Percentiles rank a stretch among this genome's conserved stretches.
Conservation (phyloP, 2,888 invertebrate species). For the Cordilura impudica region DNA sequence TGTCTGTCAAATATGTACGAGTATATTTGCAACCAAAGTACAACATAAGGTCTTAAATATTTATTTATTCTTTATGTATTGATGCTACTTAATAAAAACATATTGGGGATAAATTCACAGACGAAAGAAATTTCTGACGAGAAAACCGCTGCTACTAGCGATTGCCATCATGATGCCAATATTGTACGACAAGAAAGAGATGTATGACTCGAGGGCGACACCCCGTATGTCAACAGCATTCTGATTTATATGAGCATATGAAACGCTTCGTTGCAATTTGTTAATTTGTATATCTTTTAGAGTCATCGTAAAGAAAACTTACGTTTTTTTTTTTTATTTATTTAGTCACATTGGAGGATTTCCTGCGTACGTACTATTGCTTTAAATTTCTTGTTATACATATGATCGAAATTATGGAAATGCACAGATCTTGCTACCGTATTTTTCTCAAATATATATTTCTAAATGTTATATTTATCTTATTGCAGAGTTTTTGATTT, state of each 20-base stretch:
- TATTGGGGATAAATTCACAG: conserved; percentile 56
- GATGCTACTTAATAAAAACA: conserved; percentile 11
- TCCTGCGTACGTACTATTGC: background rate
- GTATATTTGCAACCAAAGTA: background rate
- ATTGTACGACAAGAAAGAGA: conserved; percentile 43
- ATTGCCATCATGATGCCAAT: background rate
- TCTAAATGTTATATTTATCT: too few relatives aligned
- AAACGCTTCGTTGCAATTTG: conserved; percentile 76
- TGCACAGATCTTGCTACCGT: too few relatives aligned
- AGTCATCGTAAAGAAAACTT: background rate
- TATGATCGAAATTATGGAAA: background rate
- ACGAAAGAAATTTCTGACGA: conserved; percentile 51
- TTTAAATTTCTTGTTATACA: background rate
- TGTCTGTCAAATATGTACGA: conserved; percentile 50
- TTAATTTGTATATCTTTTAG: conserved; percentile 71
- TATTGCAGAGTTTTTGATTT: too few relatives aligned
- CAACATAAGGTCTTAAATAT: background rate
- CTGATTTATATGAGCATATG: conserved; percentile 77
- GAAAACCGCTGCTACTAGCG: conserved; percentile 37
- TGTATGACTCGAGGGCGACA: conserved; percentile 66
- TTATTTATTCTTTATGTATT: background rate
- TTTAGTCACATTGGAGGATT: background rate
- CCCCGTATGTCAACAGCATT: conserved; percentile 75
- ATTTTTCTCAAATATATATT: too few relatives aligned
- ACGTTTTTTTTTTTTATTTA: background rate